Percentiles rank a stretch among this genome's conserved stretches.
Evolutionary conservation across 2,113 vertebrate species (phyloP).

Genomic region (Climacteris rufus): DNA sequence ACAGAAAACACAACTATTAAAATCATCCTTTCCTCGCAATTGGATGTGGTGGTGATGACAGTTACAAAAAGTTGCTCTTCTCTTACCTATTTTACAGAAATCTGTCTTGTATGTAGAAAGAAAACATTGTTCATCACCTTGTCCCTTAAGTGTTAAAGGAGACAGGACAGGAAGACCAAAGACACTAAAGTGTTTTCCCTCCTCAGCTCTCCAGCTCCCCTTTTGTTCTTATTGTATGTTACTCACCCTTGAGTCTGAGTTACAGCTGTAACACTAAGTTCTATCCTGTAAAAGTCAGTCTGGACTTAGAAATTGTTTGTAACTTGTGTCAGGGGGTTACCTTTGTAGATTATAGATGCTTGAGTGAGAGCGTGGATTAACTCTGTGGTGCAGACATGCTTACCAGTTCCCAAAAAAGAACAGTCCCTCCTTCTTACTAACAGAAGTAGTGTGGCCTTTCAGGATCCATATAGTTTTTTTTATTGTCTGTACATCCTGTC

Average conservation of each 20-base stretch:
- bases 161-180: not conserved
- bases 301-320: not conserved
- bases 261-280: not conserved
- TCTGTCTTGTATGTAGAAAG: not conserved
- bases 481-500: not conserved
- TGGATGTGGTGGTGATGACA: not conserved
- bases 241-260: not conserved
- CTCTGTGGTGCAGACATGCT: not conserved
- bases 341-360: not conserved
- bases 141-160: not conserved
- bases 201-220: not conserved
- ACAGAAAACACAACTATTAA: not conserved
- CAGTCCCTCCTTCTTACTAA: not conserved
- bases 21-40: not conserved
- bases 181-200: not conserved
- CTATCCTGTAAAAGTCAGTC: not conserved
- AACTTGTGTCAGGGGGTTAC: not conserved
- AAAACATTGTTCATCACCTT: not conserved
- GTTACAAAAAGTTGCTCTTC: not conserved
- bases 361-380: not conserved
- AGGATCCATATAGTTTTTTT: accelerated
- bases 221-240: not conserved
- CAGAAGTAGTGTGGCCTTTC: not conserved
- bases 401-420: not conserved
- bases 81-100: not conserved